These are phyloP conservation scores for Lathamus discolor DNA, from an alignment of 2,113 vertebrate species.

Conservation along the genomic window DNA sequence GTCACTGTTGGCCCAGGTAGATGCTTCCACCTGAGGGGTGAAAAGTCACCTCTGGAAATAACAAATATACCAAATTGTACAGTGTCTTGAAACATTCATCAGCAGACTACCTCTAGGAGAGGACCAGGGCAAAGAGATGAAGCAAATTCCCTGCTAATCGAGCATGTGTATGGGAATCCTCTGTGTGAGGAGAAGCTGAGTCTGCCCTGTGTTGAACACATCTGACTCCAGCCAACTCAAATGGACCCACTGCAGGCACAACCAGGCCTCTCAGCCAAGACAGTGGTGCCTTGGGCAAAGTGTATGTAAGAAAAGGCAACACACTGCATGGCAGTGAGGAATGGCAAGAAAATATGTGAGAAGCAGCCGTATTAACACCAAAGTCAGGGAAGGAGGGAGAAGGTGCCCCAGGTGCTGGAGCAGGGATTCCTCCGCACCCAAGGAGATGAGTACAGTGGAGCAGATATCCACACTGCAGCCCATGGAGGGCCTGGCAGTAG, in stretches of 20 bases:
- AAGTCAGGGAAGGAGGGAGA: neutral
- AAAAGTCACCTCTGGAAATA: neutral
- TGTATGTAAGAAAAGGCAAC: neutral
- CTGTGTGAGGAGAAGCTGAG: neutral
- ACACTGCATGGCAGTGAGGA: neutral
- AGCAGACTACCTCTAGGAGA: neutral
- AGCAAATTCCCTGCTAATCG: neutral
- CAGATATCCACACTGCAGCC: neutral
- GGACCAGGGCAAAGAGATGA: neutral
- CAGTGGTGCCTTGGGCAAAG: fast-evolving
- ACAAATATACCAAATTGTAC: neutral
- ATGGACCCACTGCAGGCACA: neutral
- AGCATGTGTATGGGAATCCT: neutral
- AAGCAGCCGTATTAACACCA: neutral
- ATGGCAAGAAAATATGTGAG: neutral
- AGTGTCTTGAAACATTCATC: neutral
- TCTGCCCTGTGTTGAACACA: neutral
- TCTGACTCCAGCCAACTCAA: neutral
- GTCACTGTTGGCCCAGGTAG: neutral
- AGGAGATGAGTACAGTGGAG: neutral
- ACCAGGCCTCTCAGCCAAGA: neutral
- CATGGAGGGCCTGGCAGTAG: fast-evolving
- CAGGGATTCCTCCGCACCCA: neutral
- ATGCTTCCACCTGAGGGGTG: neutral
- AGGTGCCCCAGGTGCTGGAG: neutral